Evolutionary conservation across 2,113 vertebrate genomes (phyloP), one percentile per base, ranked within the genome.

Genomic region (Vireo altiloquus): DNA sequence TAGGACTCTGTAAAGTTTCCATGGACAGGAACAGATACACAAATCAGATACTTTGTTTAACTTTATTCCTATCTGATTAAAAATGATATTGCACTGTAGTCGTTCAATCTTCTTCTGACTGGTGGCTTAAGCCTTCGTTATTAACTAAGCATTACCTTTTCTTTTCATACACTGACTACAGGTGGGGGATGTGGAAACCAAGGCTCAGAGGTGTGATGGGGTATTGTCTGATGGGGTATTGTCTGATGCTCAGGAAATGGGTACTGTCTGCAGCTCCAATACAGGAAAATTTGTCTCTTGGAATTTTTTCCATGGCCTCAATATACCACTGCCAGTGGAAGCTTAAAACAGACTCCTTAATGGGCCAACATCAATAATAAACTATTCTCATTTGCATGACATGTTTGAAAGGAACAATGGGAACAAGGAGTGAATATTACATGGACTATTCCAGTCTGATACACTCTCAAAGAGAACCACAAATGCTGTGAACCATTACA

Each of bases 321-420:
- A 52, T 91, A 56, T 66, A 74, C 69, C 57, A 76, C 24, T 75
- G 61, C 40, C 40, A 49, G 37, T 25, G 17, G 56, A 78, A 72
- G 52, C 56, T 82, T 94, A 47, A 83, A 52, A 75, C 42, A 89
- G 87, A 71, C 70, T 94, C 83, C 35, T 87, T 95, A 92, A 95
- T 90, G 87, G 77, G 72, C 49, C 24, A 60, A 12, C 65, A 89
- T 89, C 87, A 96, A 82, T 90, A 96, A 89, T 74, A 82, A 95
- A 83, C 72, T 52, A 10, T 90, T 81, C 68, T 85, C 33, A 52
- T 92, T 89, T 1, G 1, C 7, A 7, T 82, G 54, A 27, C 70
- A 7, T 33, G 57, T 96, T 91, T 91, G 83, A 94, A 93, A 93
- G 85, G 66, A 77, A 46, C 65, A 85, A n/a, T 46, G 60, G 47